Conservation (phyloP, 2,113 vertebrate species). For the Cynopterus brachyotis region DNA sequence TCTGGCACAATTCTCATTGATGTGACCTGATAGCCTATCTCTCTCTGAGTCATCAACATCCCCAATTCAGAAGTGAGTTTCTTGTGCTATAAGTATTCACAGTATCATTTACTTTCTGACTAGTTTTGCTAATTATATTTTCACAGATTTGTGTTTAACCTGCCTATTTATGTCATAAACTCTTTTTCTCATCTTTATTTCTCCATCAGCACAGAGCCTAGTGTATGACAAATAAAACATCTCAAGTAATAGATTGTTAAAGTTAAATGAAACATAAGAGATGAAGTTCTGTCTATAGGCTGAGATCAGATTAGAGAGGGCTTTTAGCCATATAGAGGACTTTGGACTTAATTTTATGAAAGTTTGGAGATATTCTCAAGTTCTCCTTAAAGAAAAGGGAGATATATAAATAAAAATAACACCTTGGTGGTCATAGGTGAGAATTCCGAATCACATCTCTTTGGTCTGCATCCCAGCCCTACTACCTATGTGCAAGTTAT, state of each 20-base stretch:
- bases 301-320: neutral
- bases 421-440: neutral
- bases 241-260: constrained; percentile 29
- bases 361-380: neutral
- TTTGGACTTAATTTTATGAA: neutral
- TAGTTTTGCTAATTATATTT: neutral
- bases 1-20: neutral
- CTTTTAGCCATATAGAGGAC: neutral
- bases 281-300: neutral
- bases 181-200: constrained; percentile 24
- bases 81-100: neutral
- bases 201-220: neutral
- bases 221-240: constrained; percentile 20
- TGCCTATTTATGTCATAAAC: constrained; percentile 12
- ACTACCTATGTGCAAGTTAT: neutral
- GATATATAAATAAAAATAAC: neutral
- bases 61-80: constrained; percentile 23
- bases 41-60: neutral
- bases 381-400: neutral
- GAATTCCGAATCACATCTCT: neutral
- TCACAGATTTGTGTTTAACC: constrained; percentile 28
- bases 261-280: constrained; percentile 9
- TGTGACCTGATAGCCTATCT: neutral
- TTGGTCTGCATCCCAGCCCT: neutral
- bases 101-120: neutral